Percentiles rank a stretch among this genome's conserved stretches.
These are phyloP conservation scores for Vulpes ferrilata DNA, from an alignment of 2,113 vertebrate species.

Conservation along the genomic window DNA sequence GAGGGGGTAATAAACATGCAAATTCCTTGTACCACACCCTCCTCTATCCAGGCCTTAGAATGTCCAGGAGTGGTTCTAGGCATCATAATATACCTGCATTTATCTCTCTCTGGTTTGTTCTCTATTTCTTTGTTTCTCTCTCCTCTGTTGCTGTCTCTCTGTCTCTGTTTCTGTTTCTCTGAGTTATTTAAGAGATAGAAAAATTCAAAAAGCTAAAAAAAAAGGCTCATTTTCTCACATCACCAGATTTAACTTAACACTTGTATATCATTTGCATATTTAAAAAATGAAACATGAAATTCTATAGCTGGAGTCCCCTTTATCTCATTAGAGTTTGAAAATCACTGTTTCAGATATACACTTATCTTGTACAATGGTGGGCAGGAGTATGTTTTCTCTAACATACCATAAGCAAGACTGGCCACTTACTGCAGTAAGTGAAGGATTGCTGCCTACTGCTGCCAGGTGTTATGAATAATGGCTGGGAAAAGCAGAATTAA, in stretches of 20 bases:
- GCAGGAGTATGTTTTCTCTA: not conserved
- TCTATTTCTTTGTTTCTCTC: not conserved
- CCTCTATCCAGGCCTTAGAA: not conserved
- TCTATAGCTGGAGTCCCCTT: not conserved
- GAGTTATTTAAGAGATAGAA: not conserved
- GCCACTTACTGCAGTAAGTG: not conserved
- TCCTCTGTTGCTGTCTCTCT: not conserved
- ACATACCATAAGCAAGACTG: not conserved
- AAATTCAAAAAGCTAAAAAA: not conserved
- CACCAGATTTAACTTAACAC: not conserved
- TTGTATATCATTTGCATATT: not conserved
- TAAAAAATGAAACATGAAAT: not conserved
- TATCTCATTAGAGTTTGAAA: not conserved
- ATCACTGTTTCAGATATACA: not conserved
- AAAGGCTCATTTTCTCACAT: not conserved
- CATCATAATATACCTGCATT: not conserved
- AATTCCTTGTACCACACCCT: not conserved
- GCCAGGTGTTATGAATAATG: not conserved
- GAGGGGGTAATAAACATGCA: not conserved
- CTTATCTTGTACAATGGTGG: not conserved
- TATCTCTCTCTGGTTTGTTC: not conserved
- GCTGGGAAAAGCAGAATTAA: not conserved
- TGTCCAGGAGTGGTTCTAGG: not conserved
- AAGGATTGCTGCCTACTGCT: not conserved
- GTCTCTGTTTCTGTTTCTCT: not conserved